Evolutionary conservation across 2,888 invertebrate species (phyloP), one percentile per base, ranked within the genome.

Genomic region (Pterostichus madidus): DNA sequence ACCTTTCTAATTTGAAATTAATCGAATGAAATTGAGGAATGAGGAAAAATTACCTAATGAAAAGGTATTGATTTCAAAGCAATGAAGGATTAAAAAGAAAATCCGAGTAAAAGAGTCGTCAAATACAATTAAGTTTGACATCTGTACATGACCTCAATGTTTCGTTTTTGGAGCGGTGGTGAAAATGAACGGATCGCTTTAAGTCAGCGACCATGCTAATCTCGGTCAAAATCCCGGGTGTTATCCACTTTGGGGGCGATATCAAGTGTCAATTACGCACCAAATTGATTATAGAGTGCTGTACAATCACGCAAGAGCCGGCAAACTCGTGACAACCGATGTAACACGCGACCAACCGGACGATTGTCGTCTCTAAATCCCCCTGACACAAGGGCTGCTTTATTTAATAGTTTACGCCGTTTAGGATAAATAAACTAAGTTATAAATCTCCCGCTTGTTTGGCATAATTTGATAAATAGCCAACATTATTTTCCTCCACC

Each of bases 201-300:
- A 64, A 83, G 77, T 49, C 76, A 82, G 32, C 76, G 64, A 59
- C 68, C 81, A 75, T 83, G 83, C 64, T 83, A 83, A 83, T 83
- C 83, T 76, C 49, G 68, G 39, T 68, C 68, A 77, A 68, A 83
- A 77, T 77, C 83, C 76, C 52, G 76, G 77, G 83, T 76, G 83
- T 83, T 83, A 83, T 83, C 83, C 83, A 83, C 77, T 64, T 83
- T 83, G 68, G 44, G 81, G 49, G 56, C 77, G 83, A 77, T 83
- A 83, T 83, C 77, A 83, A 83, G 83, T 83, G 83, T 83, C 83
- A 83, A 83, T 83, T 83, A 83, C 83, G 76, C 83, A 83, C 83
- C 77, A 77, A 83, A 83, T 83, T 83, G 83, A 83, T 83, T 83
- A 83, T 83, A 83, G 83, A 83, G 83, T 68, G 53, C 77, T 77